Base-by-base conservation (phyloP, 2,888 invertebrate genomes). In the Parnassius apollo region DNA sequence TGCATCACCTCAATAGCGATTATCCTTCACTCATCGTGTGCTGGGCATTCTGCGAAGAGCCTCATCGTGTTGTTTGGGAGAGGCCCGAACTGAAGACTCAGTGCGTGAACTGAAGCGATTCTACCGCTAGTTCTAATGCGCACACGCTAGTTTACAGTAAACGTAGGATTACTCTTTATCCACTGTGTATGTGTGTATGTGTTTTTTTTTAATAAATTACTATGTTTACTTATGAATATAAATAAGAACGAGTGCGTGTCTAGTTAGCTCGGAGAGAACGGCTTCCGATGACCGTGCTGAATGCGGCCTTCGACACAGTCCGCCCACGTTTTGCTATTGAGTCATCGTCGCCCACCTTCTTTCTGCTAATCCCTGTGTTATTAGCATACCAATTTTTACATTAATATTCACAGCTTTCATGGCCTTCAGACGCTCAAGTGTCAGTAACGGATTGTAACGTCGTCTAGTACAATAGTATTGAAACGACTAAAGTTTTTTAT, bases 321-420 rank as follows among this genome's bases (percentile, higher is more conserved):
- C 85, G 74, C 88, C 88, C 84, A 88, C 89, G 59, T 52, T 64
- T 69, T 64, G n/a, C 42, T 69, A 75, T 81, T 89, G 89, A 89
- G 74, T 89, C 88, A 88, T 75, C 69, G 62, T 75, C 85, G 80
- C 88, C 88, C 83, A 87, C 88, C 67, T 62, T 66, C 66, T 62
- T 68, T 72, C 73, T 67, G 59, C 71, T 71, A 70, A 71, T 71
- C 77, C 79, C 75, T 73, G 76, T 72, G 71, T 72, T 78, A 83
- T 86, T 84, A 79, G 75, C 81, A 85, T 82, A 68, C 69, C 68
- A 78, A 76, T 75, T 81, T 83, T 82, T 84, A 82, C 78, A 80
- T 80, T 73, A 77, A 80, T 75, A 75, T 78, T 80, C 78, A 82
- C 80, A 77, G 75, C 80, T 82, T 74, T 78, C 74, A 71, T 75